phyloP scores from a whole-genome alignment of 2,797 vertebrate genomes.

The Zalophus californianus region DNA sequence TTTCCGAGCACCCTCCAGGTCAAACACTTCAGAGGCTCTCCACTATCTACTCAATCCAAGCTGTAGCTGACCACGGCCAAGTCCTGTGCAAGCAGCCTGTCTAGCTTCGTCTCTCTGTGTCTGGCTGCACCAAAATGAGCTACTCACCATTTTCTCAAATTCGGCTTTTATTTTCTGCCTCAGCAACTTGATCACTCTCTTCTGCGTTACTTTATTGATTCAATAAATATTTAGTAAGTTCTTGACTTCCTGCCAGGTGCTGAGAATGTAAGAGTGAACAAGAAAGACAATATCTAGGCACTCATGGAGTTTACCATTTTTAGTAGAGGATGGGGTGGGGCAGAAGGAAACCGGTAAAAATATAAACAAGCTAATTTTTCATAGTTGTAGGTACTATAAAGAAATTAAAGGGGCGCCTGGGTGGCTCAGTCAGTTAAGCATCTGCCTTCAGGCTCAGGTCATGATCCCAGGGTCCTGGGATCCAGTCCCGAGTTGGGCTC shows the following conservation, averaged over 20 bases:
- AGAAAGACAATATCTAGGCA: slow-evolving; percentile 16
- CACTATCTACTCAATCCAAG: too few species aligned
- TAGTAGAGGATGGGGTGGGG: neutral
- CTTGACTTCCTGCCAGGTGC: slow-evolving; percentile 67
- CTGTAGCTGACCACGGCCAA: fast-evolving
- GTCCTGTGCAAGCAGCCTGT: fast-evolving
- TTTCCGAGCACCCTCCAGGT: neutral
- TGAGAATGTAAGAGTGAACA: neutral
- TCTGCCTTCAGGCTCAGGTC: neutral
- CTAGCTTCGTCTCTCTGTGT: fast-evolving
- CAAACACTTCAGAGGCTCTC: neutral
- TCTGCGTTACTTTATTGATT: slow-evolving; percentile 65
- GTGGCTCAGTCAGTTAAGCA: neutral
- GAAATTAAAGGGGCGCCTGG: neutral
- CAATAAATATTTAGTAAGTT: slow-evolving; percentile 67
- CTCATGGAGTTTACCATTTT: neutral
- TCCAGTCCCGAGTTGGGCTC: neutral
- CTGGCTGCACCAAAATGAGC: neutral
- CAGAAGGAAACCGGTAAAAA: neutral
- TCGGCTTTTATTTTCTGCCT: neutral
- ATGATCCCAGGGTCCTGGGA: neutral
- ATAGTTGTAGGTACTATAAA: neutral
- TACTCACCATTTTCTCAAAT: neutral
- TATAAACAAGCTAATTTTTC: neutral
- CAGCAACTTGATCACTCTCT: neutral